Percentiles rank a stretch among this genome's conserved stretches.
Evolutionary conservation across 2,113 vertebrate genomes (phyloP).

Genomic region (Nicator chloris): DNA sequence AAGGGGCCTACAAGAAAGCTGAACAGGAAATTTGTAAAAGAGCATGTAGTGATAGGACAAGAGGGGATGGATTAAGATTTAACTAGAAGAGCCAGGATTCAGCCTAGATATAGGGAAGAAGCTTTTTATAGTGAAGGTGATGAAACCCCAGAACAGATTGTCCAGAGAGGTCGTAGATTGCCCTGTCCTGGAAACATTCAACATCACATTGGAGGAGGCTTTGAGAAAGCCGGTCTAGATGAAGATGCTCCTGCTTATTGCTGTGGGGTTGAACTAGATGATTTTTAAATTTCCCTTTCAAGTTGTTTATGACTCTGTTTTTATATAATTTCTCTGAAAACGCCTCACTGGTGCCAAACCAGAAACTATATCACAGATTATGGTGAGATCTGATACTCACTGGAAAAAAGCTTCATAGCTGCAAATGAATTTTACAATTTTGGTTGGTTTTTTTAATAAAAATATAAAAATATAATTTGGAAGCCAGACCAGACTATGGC

Average conservation of each 20-base stretch:
- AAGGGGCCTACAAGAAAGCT: neutral
- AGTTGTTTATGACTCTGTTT: neutral
- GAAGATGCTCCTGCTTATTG: neutral
- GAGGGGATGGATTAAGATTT: neutral
- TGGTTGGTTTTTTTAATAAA: neutral
- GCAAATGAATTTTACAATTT: neutral
- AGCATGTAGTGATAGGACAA: neutral
- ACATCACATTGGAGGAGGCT: neutral
- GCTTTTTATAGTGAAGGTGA: neutral
- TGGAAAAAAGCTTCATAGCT: neutral
- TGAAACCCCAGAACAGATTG: neutral
- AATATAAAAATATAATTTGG: neutral
- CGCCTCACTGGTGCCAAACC: accelerated
- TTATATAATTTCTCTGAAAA: neutral
- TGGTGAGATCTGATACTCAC: neutral
- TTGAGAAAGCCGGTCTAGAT: neutral
- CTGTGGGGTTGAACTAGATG: neutral
- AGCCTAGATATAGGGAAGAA: neutral
- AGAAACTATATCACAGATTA: neutral
- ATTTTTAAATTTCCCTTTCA: neutral
- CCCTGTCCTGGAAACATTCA: neutral
- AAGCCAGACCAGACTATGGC: neutral
- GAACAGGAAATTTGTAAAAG: neutral
- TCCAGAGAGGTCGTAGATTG: neutral
- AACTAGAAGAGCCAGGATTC: neutral